Evolutionary conservation across 2,888 invertebrate genomes (phyloP), one percentile per base, ranked within the genome.

Genomic region (Yponomeuta evonymella): DNA sequence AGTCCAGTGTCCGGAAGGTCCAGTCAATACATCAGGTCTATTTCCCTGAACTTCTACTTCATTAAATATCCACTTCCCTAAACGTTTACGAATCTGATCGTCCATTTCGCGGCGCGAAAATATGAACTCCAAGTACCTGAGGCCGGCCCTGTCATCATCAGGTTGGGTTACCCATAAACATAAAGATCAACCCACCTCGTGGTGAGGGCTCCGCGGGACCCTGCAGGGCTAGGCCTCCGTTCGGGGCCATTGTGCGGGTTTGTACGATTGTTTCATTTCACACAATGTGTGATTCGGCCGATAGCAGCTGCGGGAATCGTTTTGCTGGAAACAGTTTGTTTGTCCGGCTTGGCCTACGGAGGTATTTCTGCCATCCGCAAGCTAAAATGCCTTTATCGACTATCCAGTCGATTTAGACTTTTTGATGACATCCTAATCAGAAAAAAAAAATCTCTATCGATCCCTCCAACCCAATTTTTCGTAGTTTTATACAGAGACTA

Each of bases 231-330:
- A 68, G 68, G 68, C 68, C 68, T 68, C 68, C 68, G 68, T 68
- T 68, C 48, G 68, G 51, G 62, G 33, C 74, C 67, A 75, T 75
- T 75, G 75, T 75, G 72, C 69, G 70, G 70, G 72, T 74, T 73
- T 72, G 72, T 75, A 72, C 75, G 71, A 75, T 75, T 75, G 75
- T 75, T 75, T 73, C 73, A 70, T 73, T 73, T 72, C 73, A 72
- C 72, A 75, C 75, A 75, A 75, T 75, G 72, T 75, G 74, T 72
- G 75, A 75, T 75, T 74, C 72, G 71, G 70, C 73, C 68, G 73
- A 74, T 74, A 72, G 71, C 70, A 71, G 69, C 70, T 12, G 4
- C 51, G 15, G 51, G 51, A 51, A 15, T 58, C 51, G 15, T 58
- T 58, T 5, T 58, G 51, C 51, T 58, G 15, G 58, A 71, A 71